Percentiles rank a stretch among this genome's conserved stretches.
Evolutionary conservation across 1,140 invertebrate genomes (phyloP).

Genomic region (Trinorchestia longiramus): DNA sequence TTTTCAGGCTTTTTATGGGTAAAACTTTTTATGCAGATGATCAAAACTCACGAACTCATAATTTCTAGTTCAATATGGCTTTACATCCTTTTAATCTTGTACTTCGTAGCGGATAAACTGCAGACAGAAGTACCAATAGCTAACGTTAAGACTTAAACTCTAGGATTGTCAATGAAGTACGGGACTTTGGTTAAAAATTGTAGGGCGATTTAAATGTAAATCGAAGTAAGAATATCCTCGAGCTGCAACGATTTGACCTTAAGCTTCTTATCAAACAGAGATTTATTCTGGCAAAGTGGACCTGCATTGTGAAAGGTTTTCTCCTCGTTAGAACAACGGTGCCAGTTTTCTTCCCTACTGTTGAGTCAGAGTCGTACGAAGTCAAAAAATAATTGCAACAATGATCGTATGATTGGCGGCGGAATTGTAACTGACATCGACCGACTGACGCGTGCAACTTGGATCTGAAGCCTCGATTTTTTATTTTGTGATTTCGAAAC

Average conservation of each 20-base stretch:
- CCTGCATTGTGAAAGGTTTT: background rate
- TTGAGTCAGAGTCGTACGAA: background rate
- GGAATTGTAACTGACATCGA: background rate
- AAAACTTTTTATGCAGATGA: background rate
- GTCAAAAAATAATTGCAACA: background rate
- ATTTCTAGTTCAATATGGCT: background rate
- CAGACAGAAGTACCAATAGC: background rate
- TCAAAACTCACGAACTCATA: background rate
- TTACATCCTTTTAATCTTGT: too few relatives aligned
- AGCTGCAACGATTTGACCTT: background rate
- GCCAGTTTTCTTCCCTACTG: background rate
- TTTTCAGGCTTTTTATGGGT: background rate
- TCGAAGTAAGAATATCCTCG: background rate
- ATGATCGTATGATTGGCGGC: background rate
- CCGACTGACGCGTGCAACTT: background rate
- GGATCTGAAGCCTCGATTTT: background rate
- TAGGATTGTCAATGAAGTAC: background rate
- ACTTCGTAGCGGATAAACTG: background rate
- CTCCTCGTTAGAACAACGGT: background rate
- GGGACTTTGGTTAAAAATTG: background rate
- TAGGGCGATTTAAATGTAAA: background rate
- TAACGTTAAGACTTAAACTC: background rate
- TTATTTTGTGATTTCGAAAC: background rate
- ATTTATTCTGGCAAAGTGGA: background rate
- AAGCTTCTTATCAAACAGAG: background rate